A percentile compares a stretch with the other conserved stretches of the same genome.
Conservation (phyloP, 2,888 invertebrate species). For the Heteromurus nitidus region DNA sequence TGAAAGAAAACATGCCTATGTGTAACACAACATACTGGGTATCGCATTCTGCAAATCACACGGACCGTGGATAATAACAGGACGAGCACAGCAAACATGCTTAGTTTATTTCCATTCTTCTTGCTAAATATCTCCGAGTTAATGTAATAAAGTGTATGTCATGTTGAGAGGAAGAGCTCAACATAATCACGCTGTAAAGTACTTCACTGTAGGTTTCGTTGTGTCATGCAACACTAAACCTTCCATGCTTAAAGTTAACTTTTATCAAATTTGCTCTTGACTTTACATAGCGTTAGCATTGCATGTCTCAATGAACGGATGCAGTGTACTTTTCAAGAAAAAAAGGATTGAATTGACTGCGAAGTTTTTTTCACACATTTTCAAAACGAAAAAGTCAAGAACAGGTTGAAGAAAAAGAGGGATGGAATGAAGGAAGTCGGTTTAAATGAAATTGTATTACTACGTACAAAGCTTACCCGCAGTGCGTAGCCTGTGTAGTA, state of each 20-base stretch:
- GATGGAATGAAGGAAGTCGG: constrained; percentile 24
- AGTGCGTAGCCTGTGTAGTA: constrained; percentile 17
- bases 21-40: constrained; percentile 13
- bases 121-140: constrained; percentile 5
- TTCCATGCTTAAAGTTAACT: not conserved
- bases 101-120: constrained; percentile 48
- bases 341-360: constrained; percentile 40
- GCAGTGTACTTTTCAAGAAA: constrained; percentile 32
- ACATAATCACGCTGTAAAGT: not conserved
- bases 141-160: constrained; percentile 19
- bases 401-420: constrained; percentile 48
- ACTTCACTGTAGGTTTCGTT: constrained; percentile 7
- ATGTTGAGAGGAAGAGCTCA: not conserved
- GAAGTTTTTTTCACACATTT: constrained; percentile 60
- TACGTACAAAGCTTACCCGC: constrained; percentile 32
- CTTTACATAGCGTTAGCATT: too few relatives aligned
- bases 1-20: constrained; percentile 8
- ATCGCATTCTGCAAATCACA: constrained; percentile 35
- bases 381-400: constrained; percentile 51
- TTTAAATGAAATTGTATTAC: constrained; percentile 39
- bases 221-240: constrained; percentile 58
- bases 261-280: not conserved
- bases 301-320: constrained; percentile 55
- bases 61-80: constrained; percentile 62
- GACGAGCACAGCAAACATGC: constrained; percentile 58